Percentiles rank a stretch among this genome's conserved stretches.
These are phyloP conservation scores for Calycopis cecrops DNA, from an alignment of 1,140 invertebrate genomes.

Conservation along the genomic window DNA sequence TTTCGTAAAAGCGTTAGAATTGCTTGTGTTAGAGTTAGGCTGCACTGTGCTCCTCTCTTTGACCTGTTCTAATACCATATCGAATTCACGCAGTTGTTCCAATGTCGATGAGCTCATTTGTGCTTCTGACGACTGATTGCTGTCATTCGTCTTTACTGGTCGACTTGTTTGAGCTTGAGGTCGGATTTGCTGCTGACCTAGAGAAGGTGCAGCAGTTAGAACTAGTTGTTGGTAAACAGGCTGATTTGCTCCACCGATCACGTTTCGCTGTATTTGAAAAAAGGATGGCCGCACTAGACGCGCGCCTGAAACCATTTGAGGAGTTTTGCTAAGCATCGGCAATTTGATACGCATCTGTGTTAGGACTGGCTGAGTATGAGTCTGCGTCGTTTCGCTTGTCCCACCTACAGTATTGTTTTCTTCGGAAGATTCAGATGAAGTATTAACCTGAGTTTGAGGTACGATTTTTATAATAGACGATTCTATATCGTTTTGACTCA, in stretches of 20 bases:
- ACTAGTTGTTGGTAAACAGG: conserved; percentile 71
- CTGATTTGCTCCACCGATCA: conserved; percentile 71
- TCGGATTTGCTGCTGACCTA: conserved; percentile 66
- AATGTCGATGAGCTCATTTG: conserved; percentile 78
- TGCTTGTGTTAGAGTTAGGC: conserved; percentile 39
- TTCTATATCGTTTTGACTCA: conserved; percentile 50
- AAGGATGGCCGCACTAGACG: conserved; percentile 76
- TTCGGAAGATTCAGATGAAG: conserved; percentile 43
- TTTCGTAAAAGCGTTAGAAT: conserved; percentile 37
- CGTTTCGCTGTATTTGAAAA: conserved; percentile 76
- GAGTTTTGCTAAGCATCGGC: conserved; percentile 69
- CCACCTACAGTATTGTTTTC: conserved; percentile 43
- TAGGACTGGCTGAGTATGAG: conserved; percentile 64
- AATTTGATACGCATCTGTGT: conserved; percentile 74
- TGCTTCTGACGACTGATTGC: conserved; percentile 57
- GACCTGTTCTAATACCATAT: conserved; percentile 87
- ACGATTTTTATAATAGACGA: conserved; percentile 69
- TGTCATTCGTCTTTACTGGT: conserved; percentile 50
- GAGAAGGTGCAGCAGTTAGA: conserved; percentile 62
- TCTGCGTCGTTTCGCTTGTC: conserved; percentile 40
- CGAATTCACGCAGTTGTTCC: conserved; percentile 87
- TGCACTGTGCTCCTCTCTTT: conserved; percentile 83
- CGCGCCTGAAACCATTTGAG: conserved; percentile 65
- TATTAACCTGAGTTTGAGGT: conserved; percentile 43
- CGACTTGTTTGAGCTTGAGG: conserved; percentile 50